Evolutionary conservation across 2,113 vertebrate species (phyloP).

Genomic region (Hypocryptadius cinnamomeus): DNA sequence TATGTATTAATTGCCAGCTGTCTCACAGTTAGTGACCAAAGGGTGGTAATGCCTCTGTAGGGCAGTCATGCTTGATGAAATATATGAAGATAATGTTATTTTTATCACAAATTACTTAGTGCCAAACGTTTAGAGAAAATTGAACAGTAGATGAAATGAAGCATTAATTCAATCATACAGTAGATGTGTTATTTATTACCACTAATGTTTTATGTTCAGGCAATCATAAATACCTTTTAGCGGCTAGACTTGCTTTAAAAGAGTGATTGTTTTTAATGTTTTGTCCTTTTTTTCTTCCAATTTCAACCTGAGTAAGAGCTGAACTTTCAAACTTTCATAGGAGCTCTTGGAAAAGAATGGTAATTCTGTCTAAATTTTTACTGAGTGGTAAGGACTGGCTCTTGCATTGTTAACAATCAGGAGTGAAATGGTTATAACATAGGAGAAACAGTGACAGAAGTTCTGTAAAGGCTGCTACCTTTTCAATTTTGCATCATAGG

Average conservation of each 20-base stretch:
- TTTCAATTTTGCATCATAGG: neutral
- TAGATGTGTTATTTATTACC: neutral
- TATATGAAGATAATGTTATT: neutral
- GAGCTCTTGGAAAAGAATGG: neutral
- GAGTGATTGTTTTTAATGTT: neutral
- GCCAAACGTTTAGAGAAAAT: neutral
- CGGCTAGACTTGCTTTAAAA: neutral
- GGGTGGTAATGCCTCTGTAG: neutral
- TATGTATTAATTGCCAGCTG: neutral
- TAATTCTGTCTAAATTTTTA: neutral
- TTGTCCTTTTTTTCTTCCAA: neutral
- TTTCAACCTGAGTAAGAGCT: neutral
- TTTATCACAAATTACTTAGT: neutral
- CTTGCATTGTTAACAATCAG: neutral
- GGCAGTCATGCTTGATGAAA: neutral
- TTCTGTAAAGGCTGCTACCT: neutral
- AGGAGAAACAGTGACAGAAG: neutral
- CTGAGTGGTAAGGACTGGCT: neutral
- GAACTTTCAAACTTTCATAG: neutral
- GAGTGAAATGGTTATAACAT: neutral
- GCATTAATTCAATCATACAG: neutral
- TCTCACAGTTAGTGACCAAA: neutral
- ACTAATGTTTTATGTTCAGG: neutral
- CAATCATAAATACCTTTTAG: neutral
- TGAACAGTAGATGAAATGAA: neutral